A percentile compares a stretch with the other conserved stretches of the same genome.
These are phyloP conservation scores for Diaphora mendica DNA, from an alignment of 2,888 invertebrate species.

Conservation along the genomic window DNA sequence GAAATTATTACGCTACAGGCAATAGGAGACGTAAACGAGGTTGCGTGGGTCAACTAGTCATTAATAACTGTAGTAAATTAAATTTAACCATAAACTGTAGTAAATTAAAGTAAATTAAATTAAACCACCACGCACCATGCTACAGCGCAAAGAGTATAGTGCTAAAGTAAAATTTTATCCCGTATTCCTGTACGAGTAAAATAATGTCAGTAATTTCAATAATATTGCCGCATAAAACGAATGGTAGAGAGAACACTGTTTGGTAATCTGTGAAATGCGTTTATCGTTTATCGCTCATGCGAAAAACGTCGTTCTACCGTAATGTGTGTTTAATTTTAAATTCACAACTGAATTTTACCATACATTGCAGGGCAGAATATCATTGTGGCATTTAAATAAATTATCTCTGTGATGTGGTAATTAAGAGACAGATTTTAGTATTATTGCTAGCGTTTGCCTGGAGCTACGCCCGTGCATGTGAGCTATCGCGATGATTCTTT, in stretches of 20 bases:
- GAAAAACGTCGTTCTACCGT: neutral
- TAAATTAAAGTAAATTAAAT: too few relatives aligned
- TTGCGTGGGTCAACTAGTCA: too few relatives aligned
- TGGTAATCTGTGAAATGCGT: conserved; percentile 1
- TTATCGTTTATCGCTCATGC: neutral
- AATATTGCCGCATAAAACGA: neutral
- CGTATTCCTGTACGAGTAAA: neutral
- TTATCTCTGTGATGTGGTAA: neutral
- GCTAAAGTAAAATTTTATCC: too few relatives aligned
- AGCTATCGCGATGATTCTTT: too few relatives aligned
- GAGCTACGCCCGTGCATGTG: too few relatives aligned
- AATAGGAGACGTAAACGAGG: too few relatives aligned
- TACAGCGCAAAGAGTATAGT: too few relatives aligned
- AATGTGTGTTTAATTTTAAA: neutral
- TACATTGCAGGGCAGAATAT: neutral
- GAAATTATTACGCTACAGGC: too few relatives aligned
- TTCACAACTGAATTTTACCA: neutral
- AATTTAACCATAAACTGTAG: too few relatives aligned
- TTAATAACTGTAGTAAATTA: too few relatives aligned
- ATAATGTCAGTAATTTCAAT: neutral
- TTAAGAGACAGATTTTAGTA: neutral
- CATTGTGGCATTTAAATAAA: neutral
- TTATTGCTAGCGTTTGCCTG: too few relatives aligned
- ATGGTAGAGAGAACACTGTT: neutral
- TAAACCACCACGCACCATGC: too few relatives aligned